Base-by-base conservation (phyloP, 2,888 invertebrate genomes). In the Mythimna vitellina region DNA sequence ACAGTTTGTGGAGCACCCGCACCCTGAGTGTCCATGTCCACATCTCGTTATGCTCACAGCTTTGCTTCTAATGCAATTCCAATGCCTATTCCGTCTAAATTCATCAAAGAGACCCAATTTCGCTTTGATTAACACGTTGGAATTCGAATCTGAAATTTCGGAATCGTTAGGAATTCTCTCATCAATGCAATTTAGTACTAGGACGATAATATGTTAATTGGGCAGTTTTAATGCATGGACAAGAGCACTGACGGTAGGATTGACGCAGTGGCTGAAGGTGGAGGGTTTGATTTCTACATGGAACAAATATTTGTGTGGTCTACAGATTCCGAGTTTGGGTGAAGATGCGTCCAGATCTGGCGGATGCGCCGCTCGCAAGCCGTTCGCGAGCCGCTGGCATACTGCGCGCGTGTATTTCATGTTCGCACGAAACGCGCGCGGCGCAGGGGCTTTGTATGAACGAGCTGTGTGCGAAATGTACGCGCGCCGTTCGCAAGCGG, bases 71-170 rank as follows among this genome's bases (percentile, higher is more conserved):
- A n/a, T 35, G 46, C 58, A 60, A 46, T 60, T 38, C 10, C n/a
- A 53, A 25, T 29, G 38, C 57, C 29, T 51, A 57, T 42, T 14
- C n/a, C 35, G 25, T 25, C 32, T 42, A 65, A 73, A 73, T 58
- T 65, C 58, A 58, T 73, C 58, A 73, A 53, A 65, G 73, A n/a
- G 32, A 46, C n/a, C 64, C 51, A 64, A 42, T 51, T 58, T 35
- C n/a, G n/a, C 32, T 53, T 66, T 73, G 17, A 73, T 51, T 58
- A 72, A 42, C 58, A 60, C 25, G 25, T 20, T 25, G n/a, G 10
- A 46, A 65, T 60, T 51, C 12, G 32, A 25, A 29, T 35, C 29
- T 10, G 42, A 64, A 64, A 49, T 49, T 63, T 25, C 4, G 1
- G n/a, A 65, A 25, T 51, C 17, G 38, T 20, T 38, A 29, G 35